These are phyloP conservation scores for Sisor rabdophorus DNA, from an alignment of 2,113 vertebrate genomes.

Conservation along the genomic window DNA sequence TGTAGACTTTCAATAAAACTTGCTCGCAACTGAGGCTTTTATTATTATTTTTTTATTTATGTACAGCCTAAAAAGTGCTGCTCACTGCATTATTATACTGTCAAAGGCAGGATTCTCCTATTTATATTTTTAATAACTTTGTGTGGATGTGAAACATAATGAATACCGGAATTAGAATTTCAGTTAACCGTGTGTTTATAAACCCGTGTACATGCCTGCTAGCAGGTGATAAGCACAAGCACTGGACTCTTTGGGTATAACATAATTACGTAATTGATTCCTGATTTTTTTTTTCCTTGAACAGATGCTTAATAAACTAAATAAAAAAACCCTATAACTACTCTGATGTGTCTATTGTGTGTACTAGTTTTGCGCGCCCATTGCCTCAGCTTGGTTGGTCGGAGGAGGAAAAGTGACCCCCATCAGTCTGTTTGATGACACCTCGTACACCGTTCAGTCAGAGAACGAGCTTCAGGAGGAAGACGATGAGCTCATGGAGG, in stretches of 20 bases:
- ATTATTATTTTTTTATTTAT: background rate
- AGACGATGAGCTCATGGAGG: slow-evolving; percentile 82
- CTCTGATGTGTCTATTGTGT: background rate
- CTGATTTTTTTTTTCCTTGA: background rate
- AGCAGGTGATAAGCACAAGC: background rate
- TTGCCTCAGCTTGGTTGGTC: slow-evolving; percentile 94
- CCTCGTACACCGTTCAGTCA: slow-evolving; percentile 72
- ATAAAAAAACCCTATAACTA: background rate
- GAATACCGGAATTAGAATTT: background rate
- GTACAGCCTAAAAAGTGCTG: background rate
- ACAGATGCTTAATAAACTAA: background rate
- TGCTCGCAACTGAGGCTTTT: background rate
- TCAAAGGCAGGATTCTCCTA: background rate
- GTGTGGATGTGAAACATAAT: background rate
- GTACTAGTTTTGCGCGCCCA: slow-evolving; percentile 89
- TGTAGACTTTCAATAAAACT: background rate
- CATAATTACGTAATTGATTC: background rate
- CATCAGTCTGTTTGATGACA: slow-evolving; percentile 93
- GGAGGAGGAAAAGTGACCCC: slow-evolving; percentile 89
- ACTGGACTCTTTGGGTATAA: background rate
- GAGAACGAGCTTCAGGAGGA: slow-evolving; percentile 74
- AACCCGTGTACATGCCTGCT: background rate
- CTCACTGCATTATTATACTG: background rate
- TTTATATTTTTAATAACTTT: background rate
- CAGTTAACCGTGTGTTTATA: background rate